Conservation (phyloP, 1,140 invertebrate genomes). For the Lordiphosa collinella region DNA sequence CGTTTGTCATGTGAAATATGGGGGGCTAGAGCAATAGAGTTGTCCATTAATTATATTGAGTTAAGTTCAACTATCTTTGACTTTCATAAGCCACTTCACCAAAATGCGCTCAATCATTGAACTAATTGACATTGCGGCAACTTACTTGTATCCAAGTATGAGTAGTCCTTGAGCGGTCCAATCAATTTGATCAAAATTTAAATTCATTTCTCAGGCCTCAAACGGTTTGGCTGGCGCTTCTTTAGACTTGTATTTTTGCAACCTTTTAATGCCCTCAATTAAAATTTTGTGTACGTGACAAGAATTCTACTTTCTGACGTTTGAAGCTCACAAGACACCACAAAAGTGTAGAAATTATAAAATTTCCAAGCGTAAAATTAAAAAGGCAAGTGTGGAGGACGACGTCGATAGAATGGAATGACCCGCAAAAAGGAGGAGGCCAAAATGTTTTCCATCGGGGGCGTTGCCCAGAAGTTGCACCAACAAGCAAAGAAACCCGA, state of each 20-base stretch:
- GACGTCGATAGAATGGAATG: constrained; percentile 23
- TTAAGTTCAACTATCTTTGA: constrained; percentile 25
- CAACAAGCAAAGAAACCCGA: constrained; percentile 10
- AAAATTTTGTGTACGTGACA: constrained; percentile 76
- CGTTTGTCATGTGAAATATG: constrained; percentile 14
- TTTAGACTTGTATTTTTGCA: constrained; percentile 12
- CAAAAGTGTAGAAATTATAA: constrained; percentile 58
- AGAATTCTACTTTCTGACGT: constrained; percentile 65
- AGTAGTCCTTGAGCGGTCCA: background rate
- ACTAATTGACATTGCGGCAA: constrained; percentile 30
- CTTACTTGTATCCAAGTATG: background rate
- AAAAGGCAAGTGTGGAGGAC: constrained; percentile 47
- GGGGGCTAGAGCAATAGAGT: constrained; percentile 10
- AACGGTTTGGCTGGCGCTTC: constrained; percentile 21
- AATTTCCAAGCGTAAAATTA: constrained; percentile 72
- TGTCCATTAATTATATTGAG: constrained; percentile 54
- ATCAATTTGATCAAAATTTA: constrained; percentile 15
- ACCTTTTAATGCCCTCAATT: constrained; percentile 71
- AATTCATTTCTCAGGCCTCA: constrained; percentile 22
- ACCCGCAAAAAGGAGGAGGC: constrained; percentile 35
- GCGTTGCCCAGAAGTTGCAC: constrained; percentile 55
- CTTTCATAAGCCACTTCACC: constrained; percentile 42
- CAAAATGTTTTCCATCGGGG: constrained; percentile 18
- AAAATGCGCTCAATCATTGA: constrained; percentile 49
- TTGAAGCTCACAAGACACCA: constrained; percentile 37